Conservation (phyloP, 2,113 vertebrate species). For the Bubo bubo region DNA sequence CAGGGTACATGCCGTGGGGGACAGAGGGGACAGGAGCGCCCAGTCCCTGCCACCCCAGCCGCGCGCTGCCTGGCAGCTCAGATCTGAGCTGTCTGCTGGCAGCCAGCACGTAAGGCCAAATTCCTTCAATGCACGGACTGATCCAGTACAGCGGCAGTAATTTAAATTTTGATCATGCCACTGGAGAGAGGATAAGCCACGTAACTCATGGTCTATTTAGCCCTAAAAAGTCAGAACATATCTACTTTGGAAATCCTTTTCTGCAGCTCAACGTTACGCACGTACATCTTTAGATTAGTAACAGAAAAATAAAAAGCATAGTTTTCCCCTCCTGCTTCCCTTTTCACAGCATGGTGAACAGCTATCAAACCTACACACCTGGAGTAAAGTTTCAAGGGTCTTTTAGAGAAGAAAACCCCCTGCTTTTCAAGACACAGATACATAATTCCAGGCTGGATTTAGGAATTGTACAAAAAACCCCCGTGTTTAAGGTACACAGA, state of each 20-base stretch:
- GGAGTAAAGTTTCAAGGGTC: not conserved
- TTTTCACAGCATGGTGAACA: not conserved
- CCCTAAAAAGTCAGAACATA: not conserved
- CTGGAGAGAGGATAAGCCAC: not conserved
- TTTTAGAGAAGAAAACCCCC: not conserved
- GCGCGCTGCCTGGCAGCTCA: fast-evolving
- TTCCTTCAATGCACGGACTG: not conserved
- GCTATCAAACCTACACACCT: not conserved
- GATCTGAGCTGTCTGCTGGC: not conserved
- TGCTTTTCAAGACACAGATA: not conserved
- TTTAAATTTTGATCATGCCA: not conserved
- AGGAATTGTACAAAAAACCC: not conserved
- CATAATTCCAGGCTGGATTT: not conserved
- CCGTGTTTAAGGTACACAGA: not conserved
- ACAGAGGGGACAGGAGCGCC: not conserved
- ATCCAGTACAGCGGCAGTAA: not conserved
- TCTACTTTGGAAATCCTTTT: not conserved
- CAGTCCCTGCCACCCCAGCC: not conserved
- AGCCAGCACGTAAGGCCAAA: not conserved
- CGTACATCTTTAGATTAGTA: not conserved
- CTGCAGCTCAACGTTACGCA: not conserved
- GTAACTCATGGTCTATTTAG: not conserved
- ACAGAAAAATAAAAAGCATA: not conserved
- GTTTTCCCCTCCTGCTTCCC: not conserved
- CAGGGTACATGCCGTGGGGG: fast-evolving